Percentiles rank a stretch among this genome's conserved stretches.
Evolutionary conservation across 1,140 invertebrate species (phyloP).

Genomic region (Eubasilissa regina): DNA sequence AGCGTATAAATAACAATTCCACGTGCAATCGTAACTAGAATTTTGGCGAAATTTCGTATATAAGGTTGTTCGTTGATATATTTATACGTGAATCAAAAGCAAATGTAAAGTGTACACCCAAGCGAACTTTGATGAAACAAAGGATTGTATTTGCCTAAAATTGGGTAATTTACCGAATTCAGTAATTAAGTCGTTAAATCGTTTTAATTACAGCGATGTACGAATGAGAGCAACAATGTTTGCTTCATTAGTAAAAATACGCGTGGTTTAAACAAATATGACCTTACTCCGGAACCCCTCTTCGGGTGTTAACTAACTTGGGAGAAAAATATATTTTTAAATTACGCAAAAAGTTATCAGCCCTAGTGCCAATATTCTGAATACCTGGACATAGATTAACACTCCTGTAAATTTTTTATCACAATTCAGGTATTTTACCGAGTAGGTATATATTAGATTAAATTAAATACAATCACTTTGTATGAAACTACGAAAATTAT

Average conservation of each 20-base stretch:
- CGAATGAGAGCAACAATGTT: constrained; percentile 15
- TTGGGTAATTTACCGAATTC: constrained; percentile 16
- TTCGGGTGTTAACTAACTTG: not conserved
- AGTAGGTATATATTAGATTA: too few relatives aligned
- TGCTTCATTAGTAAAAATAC: constrained; percentile 38
- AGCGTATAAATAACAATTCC: too few relatives aligned
- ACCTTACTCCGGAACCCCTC: not conserved
- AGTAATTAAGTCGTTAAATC: constrained; percentile 26
- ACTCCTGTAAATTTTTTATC: too few relatives aligned
- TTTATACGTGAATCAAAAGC: not conserved
- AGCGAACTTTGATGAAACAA: constrained; percentile 1
- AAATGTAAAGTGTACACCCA: not conserved
- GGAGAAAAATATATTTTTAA: not conserved
- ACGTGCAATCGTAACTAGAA: too few relatives aligned
- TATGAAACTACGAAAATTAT: too few relatives aligned
- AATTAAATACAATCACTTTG: too few relatives aligned
- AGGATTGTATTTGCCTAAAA: constrained; percentile 20
- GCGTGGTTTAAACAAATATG: not conserved
- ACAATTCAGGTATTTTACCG: too few relatives aligned
- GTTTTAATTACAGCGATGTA: constrained; percentile 23
- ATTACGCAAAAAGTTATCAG: too few relatives aligned
- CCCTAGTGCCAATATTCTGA: too few relatives aligned
- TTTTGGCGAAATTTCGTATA: too few relatives aligned
- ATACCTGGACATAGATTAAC: too few relatives aligned
- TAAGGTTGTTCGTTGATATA: too few relatives aligned